Percentiles rank a stretch among this genome's conserved stretches.
Evolutionary conservation across 2,113 vertebrate species (phyloP).

Genomic region (Dendrocopos noguchii): DNA sequence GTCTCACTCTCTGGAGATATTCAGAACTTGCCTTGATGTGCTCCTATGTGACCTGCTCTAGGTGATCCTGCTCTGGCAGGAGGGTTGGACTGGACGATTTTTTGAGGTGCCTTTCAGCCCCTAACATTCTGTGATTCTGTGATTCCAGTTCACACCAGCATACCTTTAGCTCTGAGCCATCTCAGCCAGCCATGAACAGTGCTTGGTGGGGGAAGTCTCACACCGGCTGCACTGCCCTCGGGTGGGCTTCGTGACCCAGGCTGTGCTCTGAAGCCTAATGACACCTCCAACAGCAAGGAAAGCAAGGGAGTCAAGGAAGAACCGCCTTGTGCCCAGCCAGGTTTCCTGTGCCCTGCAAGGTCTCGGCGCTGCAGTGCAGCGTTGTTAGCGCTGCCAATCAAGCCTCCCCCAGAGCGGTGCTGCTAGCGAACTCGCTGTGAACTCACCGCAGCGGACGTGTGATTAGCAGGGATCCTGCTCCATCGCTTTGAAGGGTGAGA

Average conservation of each 20-base stretch:
- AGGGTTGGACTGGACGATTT: too few relatives aligned
- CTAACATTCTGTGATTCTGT: too few relatives aligned
- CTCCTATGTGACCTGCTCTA: too few relatives aligned
- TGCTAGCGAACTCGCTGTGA: background rate
- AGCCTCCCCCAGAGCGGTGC: background rate
- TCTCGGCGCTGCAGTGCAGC: background rate
- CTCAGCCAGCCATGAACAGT: background rate
- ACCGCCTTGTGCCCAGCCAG: background rate
- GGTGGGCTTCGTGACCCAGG: background rate
- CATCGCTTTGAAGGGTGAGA: background rate
- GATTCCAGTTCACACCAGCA: background rate
- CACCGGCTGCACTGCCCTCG: background rate
- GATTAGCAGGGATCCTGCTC: background rate
- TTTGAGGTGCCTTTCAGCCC: too few relatives aligned
- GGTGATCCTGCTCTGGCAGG: too few relatives aligned
- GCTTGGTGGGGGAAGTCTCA: rapidly evolving
- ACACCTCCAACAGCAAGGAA: background rate
- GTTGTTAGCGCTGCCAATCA: constrained; percentile 54
- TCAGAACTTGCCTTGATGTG: too few relatives aligned
- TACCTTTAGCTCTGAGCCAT: background rate
- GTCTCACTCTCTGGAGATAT: too few relatives aligned
- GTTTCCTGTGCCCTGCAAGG: background rate
- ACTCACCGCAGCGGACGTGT: rapidly evolving
- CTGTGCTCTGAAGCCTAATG: constrained; percentile 21
- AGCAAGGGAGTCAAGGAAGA: background rate